Evolutionary conservation across 2,888 invertebrate species (phyloP).

Genomic region (Caenorhabditis doughertyi): DNA sequence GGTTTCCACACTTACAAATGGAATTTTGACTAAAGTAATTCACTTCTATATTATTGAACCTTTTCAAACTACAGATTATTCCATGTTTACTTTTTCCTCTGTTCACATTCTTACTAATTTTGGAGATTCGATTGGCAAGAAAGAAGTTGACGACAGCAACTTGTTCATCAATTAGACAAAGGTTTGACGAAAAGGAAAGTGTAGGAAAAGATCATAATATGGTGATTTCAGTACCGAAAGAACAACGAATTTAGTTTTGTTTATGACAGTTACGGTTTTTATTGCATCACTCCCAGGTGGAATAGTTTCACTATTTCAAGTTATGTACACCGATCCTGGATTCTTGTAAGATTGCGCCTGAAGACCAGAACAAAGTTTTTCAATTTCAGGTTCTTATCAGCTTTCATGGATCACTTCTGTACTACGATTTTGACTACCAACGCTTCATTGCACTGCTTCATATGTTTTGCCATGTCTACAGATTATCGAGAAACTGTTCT

Average conservation of each 20-base stretch:
- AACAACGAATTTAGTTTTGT: constrained; percentile 25
- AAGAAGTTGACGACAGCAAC: neutral
- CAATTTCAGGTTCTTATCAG: too few relatives aligned
- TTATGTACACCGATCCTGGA: constrained; percentile 7
- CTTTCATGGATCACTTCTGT: constrained; percentile 1
- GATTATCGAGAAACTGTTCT: constrained; percentile 15
- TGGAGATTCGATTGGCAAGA: constrained; percentile 5
- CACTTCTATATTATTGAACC: neutral
- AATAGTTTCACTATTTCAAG: neutral
- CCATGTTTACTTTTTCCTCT: constrained; percentile 24
- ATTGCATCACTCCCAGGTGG: constrained; percentile 32
- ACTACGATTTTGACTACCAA: neutral
- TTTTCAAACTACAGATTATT: constrained; percentile 21
- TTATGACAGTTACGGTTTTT: constrained; percentile 25
- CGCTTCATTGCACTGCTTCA: neutral
- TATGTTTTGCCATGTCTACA: constrained; percentile 24
- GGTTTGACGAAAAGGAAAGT: neutral
- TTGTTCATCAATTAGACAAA: neutral
- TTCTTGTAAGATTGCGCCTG: constrained; percentile 44
- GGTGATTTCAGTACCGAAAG: constrained; percentile 19
- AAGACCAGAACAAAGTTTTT: too few relatives aligned
- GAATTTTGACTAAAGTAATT: constrained; percentile 3
- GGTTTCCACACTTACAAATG: constrained; percentile 1
- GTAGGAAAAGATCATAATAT: too few relatives aligned
- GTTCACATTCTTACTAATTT: constrained; percentile 12